Evolutionary conservation across 2,797 vertebrate species (phyloP).

Genomic region (Protonibea diacanthus): DNA sequence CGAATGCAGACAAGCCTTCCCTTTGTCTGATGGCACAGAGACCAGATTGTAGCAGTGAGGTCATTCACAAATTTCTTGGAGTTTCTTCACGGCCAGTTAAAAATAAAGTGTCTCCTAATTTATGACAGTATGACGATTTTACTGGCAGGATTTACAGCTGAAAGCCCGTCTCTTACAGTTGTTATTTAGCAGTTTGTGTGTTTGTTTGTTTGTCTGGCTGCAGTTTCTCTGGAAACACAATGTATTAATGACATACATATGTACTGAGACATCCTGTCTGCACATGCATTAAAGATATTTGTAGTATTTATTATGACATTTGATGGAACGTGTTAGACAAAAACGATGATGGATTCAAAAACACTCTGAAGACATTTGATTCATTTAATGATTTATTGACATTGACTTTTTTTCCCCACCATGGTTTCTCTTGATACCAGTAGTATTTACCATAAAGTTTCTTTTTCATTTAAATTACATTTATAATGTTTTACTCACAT

Average conservation of each 20-base stretch:
- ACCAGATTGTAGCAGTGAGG: neutral
- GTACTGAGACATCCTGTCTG: neutral
- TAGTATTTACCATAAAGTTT: constrained; percentile 86
- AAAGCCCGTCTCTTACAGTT: neutral
- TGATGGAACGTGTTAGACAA: neutral
- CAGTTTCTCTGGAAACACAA: neutral
- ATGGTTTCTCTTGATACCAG: constrained; percentile 85
- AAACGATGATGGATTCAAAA: constrained; percentile 44
- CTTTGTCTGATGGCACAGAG: constrained; percentile 8
- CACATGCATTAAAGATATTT: neutral
- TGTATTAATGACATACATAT: neutral
- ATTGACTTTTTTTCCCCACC: constrained; percentile 81
- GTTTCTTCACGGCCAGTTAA: neutral
- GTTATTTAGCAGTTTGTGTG: neutral
- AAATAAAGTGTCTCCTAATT: neutral
- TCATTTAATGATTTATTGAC: constrained; percentile 88
- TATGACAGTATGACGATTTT: neutral
- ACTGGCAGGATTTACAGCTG: neutral
- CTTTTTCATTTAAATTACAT: constrained; percentile 88
- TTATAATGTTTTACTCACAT: constrained; percentile 88
- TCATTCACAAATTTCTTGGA: constrained; percentile 9
- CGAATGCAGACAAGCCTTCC: neutral
- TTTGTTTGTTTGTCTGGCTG: neutral
- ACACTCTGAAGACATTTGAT: constrained; percentile 69
- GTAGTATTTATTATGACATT: neutral